Base-by-base conservation (phyloP, 2,113 vertebrate genomes). In the Scomber scombrus region DNA sequence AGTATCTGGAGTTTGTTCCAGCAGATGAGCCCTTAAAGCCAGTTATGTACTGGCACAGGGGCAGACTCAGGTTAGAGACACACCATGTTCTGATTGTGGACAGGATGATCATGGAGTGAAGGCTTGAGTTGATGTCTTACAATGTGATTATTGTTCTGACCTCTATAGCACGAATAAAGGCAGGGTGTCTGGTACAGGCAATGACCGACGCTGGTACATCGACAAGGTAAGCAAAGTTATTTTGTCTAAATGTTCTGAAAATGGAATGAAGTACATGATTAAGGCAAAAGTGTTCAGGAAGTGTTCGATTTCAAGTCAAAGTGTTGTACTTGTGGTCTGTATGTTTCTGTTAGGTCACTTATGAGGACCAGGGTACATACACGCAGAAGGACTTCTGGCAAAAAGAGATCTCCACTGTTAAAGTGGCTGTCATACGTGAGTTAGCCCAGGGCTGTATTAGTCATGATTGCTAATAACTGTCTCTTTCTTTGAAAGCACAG, bases 351-450 rank as follows among this genome's bases (percentile, higher is more conserved):
- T 50, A 86, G 89, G 91, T 90, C 69, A 93, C 81, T 0, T 93
- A 80, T 78, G 83, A 86, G 3, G 90, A 94, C 61, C n/a, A 91
- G 64, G 93, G 93, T 51, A 91, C 84, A 0, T 94, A 93, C 78
- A 55, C 7, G 16, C 77, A 88, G 57, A 75, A 0, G 19, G 87
- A 91, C 78, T 69, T 0, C 29, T 91, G 91, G 91, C 23, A 56
- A 3, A 70, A 75, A 15, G 73, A 79, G 23, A 57, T 84, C 21
- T 80, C 86, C 26, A 67, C 11, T 1, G 55, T 91, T 47, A 89
- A 73, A 80, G 86, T 94, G 34, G 87, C 58, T 0, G 84, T 94
- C 21, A 29, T 19, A 14, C 1, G 93, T 93, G 62, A 92, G 92
- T 89, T 26, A 55, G 10, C 13, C 0, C 0, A 8, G 18, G 4